phyloP scores from a whole-genome alignment of 2,113 vertebrate species.

The Amphiprion ocellaris region DNA sequence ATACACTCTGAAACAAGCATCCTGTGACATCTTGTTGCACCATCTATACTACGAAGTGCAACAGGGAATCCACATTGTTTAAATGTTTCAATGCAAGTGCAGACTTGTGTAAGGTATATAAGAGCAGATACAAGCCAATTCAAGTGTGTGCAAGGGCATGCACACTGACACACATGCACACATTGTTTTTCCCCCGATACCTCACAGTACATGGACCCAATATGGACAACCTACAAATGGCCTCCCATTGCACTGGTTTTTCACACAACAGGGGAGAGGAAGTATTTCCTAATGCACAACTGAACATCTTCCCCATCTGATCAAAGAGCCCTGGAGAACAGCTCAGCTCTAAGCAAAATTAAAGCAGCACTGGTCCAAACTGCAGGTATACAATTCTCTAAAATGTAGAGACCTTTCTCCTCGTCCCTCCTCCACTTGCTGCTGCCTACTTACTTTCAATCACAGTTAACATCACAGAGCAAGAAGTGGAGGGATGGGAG shows the following conservation, averaged over 20 bases:
- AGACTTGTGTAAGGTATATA: constrained; percentile 29
- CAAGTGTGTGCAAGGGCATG: neutral
- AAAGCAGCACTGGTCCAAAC: constrained; percentile 76
- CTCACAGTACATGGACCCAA: constrained; percentile 44
- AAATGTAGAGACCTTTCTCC: constrained; percentile 87
- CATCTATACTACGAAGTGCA: constrained; percentile 37
- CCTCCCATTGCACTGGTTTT: constrained; percentile 86
- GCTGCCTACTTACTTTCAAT: constrained; percentile 82
- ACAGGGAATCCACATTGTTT: constrained; percentile 26
- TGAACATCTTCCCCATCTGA: constrained; percentile 68
- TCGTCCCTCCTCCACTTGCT: constrained; percentile 57
- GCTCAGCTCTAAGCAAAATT: constrained; percentile 43
- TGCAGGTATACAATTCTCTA: constrained; percentile 90
- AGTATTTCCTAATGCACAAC: constrained; percentile 58
- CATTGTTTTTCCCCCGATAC: constrained; percentile 59
- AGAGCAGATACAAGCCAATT: constrained; percentile 15
- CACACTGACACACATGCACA: constrained; percentile 19
- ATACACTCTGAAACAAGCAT: constrained; percentile 30
- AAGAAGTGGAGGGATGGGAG: constrained; percentile 79
- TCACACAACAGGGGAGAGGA: constrained; percentile 78
- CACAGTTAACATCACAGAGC: constrained; percentile 91
- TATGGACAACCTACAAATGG: constrained; percentile 90
- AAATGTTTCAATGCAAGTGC: constrained; percentile 24
- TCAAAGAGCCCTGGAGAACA: constrained; percentile 76
- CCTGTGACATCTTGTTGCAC: constrained; percentile 37